These are phyloP conservation scores for Cryptoprocta ferox DNA, from an alignment of 2,797 vertebrate genomes.

Conservation along the genomic window DNA sequence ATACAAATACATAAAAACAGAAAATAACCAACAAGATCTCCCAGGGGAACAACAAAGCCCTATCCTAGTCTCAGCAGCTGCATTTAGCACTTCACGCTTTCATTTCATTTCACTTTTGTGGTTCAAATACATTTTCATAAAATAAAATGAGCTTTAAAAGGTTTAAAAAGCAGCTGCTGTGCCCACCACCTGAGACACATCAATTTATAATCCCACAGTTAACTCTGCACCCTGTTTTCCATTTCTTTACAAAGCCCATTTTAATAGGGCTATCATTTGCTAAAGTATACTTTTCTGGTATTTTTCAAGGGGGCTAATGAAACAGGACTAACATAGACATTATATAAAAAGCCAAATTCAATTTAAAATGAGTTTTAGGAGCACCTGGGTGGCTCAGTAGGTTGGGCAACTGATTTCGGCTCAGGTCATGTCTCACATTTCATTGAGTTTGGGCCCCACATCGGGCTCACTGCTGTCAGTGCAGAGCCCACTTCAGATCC, in stretches of 20 bases:
- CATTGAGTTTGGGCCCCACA: too few species aligned
- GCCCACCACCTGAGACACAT: conserved; percentile 40
- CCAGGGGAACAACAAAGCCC: conserved; percentile 51
- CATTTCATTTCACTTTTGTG: conserved; percentile 58
- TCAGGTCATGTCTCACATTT: too few species aligned
- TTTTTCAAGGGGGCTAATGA: conserved; percentile 48
- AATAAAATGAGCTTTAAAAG: conserved; percentile 63
- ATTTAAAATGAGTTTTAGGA: conserved; percentile 50
- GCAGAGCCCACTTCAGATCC: too few species aligned
- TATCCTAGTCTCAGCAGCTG: conserved; percentile 20
- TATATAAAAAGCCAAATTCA: conserved; percentile 44
- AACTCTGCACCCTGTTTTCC: conserved; percentile 24
- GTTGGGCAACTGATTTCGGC: too few species aligned
- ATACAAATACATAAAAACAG: too few species aligned
- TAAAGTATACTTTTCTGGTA: conserved; percentile 54
- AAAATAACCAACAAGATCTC: conserved; percentile 63
- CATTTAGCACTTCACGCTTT: conserved; percentile 49
- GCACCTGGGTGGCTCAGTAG: too few species aligned
- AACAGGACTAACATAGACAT: conserved; percentile 36
- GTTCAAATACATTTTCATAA: conserved; percentile 67
- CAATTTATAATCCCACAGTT: conserved; percentile 5
- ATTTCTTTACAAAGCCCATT: conserved; percentile 51
- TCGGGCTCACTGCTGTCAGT: too few species aligned
- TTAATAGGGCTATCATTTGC: conserved; percentile 33
- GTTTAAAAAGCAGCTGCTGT: conserved; percentile 61